Evolutionary conservation across 1,140 invertebrate genomes (phyloP), one percentile per base, ranked within the genome.

Genomic region (Nomia melanderi): DNA sequence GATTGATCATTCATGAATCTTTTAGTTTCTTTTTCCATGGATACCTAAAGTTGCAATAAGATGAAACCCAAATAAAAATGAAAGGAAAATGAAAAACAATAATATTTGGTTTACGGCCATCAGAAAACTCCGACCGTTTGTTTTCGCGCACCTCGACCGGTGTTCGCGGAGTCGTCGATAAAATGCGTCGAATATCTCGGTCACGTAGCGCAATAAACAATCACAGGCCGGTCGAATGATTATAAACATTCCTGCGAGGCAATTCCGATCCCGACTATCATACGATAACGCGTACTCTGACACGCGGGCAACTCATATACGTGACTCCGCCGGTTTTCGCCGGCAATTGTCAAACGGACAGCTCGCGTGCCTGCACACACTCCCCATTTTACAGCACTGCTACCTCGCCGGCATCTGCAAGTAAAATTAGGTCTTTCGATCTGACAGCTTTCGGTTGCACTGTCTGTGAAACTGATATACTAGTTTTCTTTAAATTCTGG

Each of bases 391-490:
- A 39, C 44, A 23, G 36, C 5, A 17, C 36, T 7, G 12, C 31
- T 53, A n/a, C 47, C 44, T 44, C 7, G 14, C 11, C 20, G 60
- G 25, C 39, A 56, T 75, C 64, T 75, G 50, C 72, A 67, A 75
- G 36, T 66, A 12, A 65, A 74, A 74, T n/a, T 33, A 56, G n/a
- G 41, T 0, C 33, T 14, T 73, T 56, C 64, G 29, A 67, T 67
- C 12, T 17, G 11, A 1, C 41, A 3, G 20, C 31, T 53, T 29
- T n/a, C 3, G 25, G 0, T 11, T 17, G 23, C 0, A 0, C 14
- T 9, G 33, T 57, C 41, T 17, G 36, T 12, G 36, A 39, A 44
- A 44, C 17, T 44, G 20, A 44, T 44, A 44, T 14, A 44, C 41
- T 17, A 17, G 20, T 44, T 44, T 44, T 44, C 41, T 44, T 39